Percentiles rank a stretch among this genome's conserved stretches.
Evolutionary conservation across 2,888 invertebrate species (phyloP).

Genomic region (Drosophila affinis): DNA sequence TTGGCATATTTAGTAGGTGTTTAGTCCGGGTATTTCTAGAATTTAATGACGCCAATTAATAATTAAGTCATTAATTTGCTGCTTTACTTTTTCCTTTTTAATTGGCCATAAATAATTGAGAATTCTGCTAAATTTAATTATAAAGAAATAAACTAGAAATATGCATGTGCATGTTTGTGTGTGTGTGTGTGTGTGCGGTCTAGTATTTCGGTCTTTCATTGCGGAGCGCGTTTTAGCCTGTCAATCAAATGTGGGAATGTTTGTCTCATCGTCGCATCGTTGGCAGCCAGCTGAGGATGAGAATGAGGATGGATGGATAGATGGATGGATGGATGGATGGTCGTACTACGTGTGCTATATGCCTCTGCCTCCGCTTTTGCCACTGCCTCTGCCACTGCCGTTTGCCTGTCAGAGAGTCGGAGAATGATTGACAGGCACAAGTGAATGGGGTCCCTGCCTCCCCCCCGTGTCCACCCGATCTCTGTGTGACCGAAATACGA

Average conservation of each 20-base stretch:
- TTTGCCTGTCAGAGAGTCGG: conserved; percentile 62
- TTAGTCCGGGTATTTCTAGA: conserved; percentile 37
- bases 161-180: neutral
- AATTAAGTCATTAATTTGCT: conserved; percentile 56
- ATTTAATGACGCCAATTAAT: conserved; percentile 49
- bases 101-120: conserved; percentile 56
- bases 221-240: conserved; percentile 46
- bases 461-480: conserved; percentile 28
- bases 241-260: conserved; percentile 58
- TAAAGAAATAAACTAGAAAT: neutral
- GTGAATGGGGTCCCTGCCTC: conserved; percentile 58
- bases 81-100: conserved; percentile 39
- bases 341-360: conserved; percentile 7
- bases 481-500: conserved; percentile 47
- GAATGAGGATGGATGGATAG: conserved; percentile 18
- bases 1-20: conserved; percentile 53
- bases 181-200: neutral
- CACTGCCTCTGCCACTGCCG: conserved; percentile 23
- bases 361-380: conserved; percentile 1
- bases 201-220: conserved; percentile 21
- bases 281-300: conserved; percentile 45
- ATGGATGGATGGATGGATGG: conserved; percentile 22
- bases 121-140: conserved; percentile 31
- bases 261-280: conserved; percentile 48
- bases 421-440: conserved; percentile 75